Conservation (phyloP, 2,113 vertebrate species). For the Rhadina sibilatrix region DNA sequence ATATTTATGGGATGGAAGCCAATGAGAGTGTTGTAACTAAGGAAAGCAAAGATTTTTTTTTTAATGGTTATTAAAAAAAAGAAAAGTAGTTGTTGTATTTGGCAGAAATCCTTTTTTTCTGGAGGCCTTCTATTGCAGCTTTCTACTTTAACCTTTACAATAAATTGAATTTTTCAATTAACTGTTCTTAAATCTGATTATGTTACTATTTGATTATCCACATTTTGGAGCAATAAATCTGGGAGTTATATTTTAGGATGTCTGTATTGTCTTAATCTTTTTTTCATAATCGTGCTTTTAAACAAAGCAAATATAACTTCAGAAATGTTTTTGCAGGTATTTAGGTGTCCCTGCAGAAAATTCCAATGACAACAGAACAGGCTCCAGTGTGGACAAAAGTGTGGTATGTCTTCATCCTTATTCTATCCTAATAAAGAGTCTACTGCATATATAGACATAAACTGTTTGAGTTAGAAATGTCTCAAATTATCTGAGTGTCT, state of each 20-base stretch:
- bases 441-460: background rate
- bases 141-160: background rate
- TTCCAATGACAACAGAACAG: conserved; percentile 86
- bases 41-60: conserved; percentile 18
- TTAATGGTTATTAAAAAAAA: background rate
- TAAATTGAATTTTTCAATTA: background rate
- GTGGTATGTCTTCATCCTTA: conserved; percentile 79
- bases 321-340: conserved; percentile 63
- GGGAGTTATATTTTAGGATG: background rate
- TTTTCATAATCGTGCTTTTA: background rate
- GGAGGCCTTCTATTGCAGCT: background rate
- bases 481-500: background rate
- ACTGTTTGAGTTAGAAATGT: background rate
- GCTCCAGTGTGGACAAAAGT: conserved; percentile 89
- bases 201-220: background rate
- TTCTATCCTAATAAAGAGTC: background rate
- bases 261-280: background rate
- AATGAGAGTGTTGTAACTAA: conserved; percentile 36
- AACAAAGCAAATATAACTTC: background rate
- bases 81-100: background rate
- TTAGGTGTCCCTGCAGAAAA: conserved; percentile 77
- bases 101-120: background rate
- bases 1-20: conserved; percentile 46
- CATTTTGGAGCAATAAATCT: background rate
- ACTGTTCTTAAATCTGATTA: background rate